A percentile compares a stretch with the other conserved stretches of the same genome.
Evolutionary conservation across 1,140 invertebrate genomes (phyloP).

Genomic region (Metaphire vulgaris): DNA sequence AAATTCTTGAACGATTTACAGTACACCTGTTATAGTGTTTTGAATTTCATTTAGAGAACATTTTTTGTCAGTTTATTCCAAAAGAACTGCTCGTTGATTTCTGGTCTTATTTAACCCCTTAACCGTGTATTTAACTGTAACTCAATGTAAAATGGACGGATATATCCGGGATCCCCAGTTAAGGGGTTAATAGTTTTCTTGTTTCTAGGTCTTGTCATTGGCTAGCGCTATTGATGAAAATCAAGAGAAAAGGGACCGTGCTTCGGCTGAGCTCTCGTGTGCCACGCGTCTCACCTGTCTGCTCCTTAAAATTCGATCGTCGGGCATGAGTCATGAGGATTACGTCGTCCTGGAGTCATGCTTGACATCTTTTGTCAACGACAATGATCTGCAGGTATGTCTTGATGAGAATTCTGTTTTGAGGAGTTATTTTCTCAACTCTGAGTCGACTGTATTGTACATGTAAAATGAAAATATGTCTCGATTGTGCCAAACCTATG

Average conservation of each 20-base stretch:
- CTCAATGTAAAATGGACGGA: no score
- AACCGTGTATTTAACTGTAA: no score
- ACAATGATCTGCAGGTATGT: conserved; percentile 48
- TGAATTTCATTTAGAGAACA: no score
- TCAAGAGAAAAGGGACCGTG: conserved; percentile 41
- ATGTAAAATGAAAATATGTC: no score
- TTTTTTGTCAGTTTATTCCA: no score
- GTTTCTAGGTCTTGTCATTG: conserved; percentile 38
- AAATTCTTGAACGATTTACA: no score
- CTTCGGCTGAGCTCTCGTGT: conserved; percentile 46
- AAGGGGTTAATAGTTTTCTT: background rate
- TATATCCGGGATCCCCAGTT: no score
- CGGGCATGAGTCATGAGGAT: conserved; percentile 46
- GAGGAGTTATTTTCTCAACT: background rate
- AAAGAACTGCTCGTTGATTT: no score
- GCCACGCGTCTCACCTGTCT: conserved; percentile 48
- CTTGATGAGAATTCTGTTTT: conserved; percentile 10
- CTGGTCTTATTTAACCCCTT: background rate
- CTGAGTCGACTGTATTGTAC: no score
- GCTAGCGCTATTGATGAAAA: conserved; percentile 48
- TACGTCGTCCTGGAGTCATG: conserved; percentile 42
- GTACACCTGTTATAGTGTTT: no score
- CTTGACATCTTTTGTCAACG: conserved; percentile 45
- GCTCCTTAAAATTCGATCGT: conserved; percentile 46
- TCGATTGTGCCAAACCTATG: no score